Conservation (phyloP, 2,113 vertebrate species). For the Zonotrichia leucophrys region DNA sequence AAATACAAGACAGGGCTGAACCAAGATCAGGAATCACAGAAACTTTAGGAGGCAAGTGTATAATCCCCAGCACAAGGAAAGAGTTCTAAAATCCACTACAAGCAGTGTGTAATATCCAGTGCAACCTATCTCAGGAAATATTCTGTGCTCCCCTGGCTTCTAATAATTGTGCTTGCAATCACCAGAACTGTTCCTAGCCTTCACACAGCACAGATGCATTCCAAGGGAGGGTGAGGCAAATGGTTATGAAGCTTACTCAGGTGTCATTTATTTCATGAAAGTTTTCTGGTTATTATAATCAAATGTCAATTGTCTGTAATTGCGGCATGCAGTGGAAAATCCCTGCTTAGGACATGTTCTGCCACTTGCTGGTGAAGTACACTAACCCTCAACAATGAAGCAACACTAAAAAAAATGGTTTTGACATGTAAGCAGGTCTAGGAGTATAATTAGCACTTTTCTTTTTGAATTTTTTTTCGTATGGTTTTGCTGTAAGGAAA, state of each 20-base stretch:
- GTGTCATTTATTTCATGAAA: slow-evolving; percentile 35
- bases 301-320: slow-evolving; percentile 38
- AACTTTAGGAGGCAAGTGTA: not conserved
- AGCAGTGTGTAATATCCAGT: rapidly evolving
- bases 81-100: not conserved
- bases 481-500: not conserved
- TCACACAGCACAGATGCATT: not conserved
- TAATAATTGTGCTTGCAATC: not conserved
- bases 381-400: not conserved
- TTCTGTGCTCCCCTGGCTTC: not conserved
- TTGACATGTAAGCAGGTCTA: not conserved
- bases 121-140: not conserved
- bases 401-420: slow-evolving; percentile 9
- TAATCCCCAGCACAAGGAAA: not conserved
- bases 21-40: not conserved
- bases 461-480: not conserved
- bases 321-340: slow-evolving; percentile 38
- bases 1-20: not conserved
- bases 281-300: slow-evolving; percentile 43
- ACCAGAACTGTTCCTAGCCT: not conserved
- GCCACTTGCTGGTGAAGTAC: slow-evolving; percentile 3
- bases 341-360: slow-evolving; percentile 8
- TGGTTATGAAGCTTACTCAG: slow-evolving; percentile 39
- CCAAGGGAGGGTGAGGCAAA: slow-evolving; percentile 22
- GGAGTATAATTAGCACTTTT: not conserved